phyloP scores from a whole-genome alignment of 2,888 invertebrate genomes.

The Apamea anceps region DNA sequence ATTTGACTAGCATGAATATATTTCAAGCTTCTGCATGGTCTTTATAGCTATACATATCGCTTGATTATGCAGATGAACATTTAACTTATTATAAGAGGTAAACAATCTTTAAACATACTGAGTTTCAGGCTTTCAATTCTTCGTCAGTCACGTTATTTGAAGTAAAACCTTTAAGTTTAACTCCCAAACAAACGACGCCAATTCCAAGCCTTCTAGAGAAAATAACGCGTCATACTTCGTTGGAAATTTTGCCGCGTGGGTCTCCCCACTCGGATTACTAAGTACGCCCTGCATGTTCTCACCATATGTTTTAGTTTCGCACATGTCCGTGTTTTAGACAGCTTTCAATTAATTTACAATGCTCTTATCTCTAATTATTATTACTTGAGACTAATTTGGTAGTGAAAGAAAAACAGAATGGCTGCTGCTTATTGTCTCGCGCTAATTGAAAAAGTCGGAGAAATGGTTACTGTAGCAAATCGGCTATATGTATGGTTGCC shows the following conservation, averaged over 20 bases:
- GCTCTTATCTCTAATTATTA: slow-evolving; percentile 25
- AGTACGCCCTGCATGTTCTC: slow-evolving; percentile 45
- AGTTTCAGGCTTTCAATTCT: slow-evolving; percentile 11
- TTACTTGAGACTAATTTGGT: slow-evolving; percentile 36
- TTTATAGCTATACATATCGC: slow-evolving; percentile 1
- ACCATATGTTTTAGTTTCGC: slow-evolving; percentile 57
- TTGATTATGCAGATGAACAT: slow-evolving; percentile 3
- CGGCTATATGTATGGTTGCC: neutral
- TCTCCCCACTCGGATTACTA: slow-evolving; percentile 30
- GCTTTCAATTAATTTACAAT: slow-evolving; percentile 23
- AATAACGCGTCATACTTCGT: slow-evolving; percentile 55
- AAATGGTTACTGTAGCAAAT: slow-evolving; percentile 31
- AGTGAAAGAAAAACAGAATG: slow-evolving; percentile 54
- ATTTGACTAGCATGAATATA: slow-evolving; percentile 48
- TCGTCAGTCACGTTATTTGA: slow-evolving; percentile 20
- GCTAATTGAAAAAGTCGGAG: slow-evolving; percentile 48
- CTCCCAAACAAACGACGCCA: slow-evolving; percentile 28
- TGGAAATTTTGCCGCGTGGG: slow-evolving; percentile 41
- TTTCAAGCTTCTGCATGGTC: slow-evolving; percentile 17
- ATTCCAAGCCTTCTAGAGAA: slow-evolving; percentile 42
- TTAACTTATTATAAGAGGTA: neutral
- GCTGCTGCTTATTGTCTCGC: slow-evolving; percentile 38
- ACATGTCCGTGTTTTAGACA: slow-evolving; percentile 47
- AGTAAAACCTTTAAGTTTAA: slow-evolving; percentile 27
- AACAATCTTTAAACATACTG: neutral